phyloP scores from a whole-genome alignment of 2,113 vertebrate species.

The Solea solea region DNA sequence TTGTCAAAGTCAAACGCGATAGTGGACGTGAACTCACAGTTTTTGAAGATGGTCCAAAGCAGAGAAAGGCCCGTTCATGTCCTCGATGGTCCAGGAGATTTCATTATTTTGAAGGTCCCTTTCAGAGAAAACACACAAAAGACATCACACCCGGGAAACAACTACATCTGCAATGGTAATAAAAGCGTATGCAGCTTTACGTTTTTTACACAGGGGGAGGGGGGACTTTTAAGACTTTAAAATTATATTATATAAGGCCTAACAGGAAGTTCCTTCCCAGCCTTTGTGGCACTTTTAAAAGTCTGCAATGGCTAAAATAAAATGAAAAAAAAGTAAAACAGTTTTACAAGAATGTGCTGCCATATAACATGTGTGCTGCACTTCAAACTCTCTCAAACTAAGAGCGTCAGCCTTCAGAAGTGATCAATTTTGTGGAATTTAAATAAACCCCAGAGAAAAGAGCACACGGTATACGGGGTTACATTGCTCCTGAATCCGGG shows the following conservation, averaged over 20 bases:
- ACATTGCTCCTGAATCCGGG: too few species aligned
- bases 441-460: too few species aligned
- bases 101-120: slow-evolving; percentile 96
- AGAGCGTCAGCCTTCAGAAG: too few species aligned
- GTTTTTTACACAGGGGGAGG: slow-evolving; percentile 16
- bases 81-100: slow-evolving; percentile 98
- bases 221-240: slow-evolving; percentile 17
- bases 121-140: slow-evolving; percentile 36
- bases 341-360: slow-evolving; percentile 49
- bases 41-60: slow-evolving; percentile 89
- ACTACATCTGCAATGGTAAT: slow-evolving; percentile 40
- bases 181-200: slow-evolving; percentile 54
- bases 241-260: slow-evolving; percentile 48
- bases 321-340: background rate
- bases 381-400: slow-evolving; percentile 15
- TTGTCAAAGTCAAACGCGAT: background rate
- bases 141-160: slow-evolving; percentile 61
- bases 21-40: slow-evolving; percentile 83
- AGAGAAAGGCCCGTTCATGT: slow-evolving; percentile 98
- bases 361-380: slow-evolving; percentile 37
- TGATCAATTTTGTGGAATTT: background rate
- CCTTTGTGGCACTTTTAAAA: slow-evolving; percentile 47
- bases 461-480: too few species aligned
- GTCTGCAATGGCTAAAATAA: background rate
- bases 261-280: slow-evolving; percentile 54